A percentile compares a stretch with the other conserved stretches of the same genome.
Evolutionary conservation across 1,140 invertebrate genomes (phyloP).

Genomic region (Leptopilina boulardi): DNA sequence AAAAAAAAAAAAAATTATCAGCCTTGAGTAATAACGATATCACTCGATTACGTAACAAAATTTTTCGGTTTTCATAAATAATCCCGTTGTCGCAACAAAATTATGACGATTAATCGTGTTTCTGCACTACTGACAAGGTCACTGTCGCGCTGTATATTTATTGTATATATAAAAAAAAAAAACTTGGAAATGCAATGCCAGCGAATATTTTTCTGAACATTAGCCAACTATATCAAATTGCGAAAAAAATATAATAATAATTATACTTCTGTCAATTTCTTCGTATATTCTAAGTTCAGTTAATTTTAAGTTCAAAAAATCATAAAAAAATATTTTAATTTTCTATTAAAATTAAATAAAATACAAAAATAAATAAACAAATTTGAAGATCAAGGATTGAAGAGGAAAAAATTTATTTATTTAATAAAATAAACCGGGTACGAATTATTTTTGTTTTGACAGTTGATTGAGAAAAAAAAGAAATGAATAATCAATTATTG

Average conservation of each 20-base stretch:
- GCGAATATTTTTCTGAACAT: slow-evolving; percentile 28
- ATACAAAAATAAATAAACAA: too few species aligned
- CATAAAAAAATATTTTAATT: too few species aligned
- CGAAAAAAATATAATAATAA: slow-evolving; percentile 16
- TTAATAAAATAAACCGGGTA: too few species aligned
- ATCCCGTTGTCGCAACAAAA: slow-evolving; percentile 4
- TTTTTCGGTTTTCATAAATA: not conserved
- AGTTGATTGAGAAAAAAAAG: not conserved
- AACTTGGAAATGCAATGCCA: slow-evolving; percentile 23
- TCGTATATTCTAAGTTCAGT: not conserved
- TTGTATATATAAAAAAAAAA: not conserved
- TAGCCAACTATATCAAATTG: slow-evolving; percentile 14
- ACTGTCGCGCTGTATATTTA: not conserved
- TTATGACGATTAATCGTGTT: not conserved
- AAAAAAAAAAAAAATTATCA: not conserved
- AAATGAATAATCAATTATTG: not conserved
- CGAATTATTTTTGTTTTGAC: not conserved
- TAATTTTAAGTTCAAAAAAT: not conserved
- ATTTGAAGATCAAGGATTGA: slow-evolving; percentile 3
- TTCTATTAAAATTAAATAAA: too few species aligned
- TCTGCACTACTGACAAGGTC: slow-evolving; percentile 19
- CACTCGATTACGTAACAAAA: not conserved
- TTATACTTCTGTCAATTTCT: not conserved
- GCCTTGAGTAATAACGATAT: not conserved
- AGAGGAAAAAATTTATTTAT: too few species aligned